These are phyloP conservation scores for Onychostruthus taczanowskii DNA, from an alignment of 2,113 vertebrate genomes.

Conservation along the genomic window DNA sequence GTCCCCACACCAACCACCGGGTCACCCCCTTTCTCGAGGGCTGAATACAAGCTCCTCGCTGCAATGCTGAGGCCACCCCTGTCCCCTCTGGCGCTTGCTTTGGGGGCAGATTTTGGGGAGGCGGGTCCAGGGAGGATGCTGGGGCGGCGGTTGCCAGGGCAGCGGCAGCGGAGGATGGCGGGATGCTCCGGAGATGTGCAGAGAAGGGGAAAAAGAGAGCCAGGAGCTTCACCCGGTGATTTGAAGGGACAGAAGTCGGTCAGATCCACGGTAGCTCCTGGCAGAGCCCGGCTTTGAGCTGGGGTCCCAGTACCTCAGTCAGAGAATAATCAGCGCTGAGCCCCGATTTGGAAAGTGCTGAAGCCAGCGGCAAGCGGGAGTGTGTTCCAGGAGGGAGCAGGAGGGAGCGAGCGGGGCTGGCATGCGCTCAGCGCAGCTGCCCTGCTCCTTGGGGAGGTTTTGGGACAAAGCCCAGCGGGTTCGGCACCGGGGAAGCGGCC, in stretches of 20 bases:
- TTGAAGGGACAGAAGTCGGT: slow-evolving; percentile 10
- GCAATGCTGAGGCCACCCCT: background rate
- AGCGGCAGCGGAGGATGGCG: slow-evolving; percentile 76
- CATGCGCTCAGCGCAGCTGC: background rate
- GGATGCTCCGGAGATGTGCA: slow-evolving; percentile 77
- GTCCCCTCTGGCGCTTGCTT: background rate
- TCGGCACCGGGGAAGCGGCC: background rate
- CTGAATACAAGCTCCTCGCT: background rate
- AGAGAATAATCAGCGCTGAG: background rate
- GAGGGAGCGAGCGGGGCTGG: background rate
- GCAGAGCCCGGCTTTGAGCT: background rate
- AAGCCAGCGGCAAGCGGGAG: fast-evolving
- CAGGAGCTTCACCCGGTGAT: background rate
- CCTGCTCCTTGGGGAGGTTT: background rate
- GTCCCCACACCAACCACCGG: background rate
- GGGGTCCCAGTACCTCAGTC: background rate
- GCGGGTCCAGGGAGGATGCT: slow-evolving; percentile 25
- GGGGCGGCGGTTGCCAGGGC: slow-evolving; percentile 71
- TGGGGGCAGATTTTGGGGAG: background rate
- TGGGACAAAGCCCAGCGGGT: background rate
- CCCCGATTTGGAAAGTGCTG: background rate
- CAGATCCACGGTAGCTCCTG: background rate
- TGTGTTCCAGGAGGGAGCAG: background rate
- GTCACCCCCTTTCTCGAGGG: background rate
- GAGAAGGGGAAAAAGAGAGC: slow-evolving; percentile 66